These are phyloP conservation scores for Corythornis vintsioides DNA, from an alignment of 2,113 vertebrate species.

Conservation along the genomic window DNA sequence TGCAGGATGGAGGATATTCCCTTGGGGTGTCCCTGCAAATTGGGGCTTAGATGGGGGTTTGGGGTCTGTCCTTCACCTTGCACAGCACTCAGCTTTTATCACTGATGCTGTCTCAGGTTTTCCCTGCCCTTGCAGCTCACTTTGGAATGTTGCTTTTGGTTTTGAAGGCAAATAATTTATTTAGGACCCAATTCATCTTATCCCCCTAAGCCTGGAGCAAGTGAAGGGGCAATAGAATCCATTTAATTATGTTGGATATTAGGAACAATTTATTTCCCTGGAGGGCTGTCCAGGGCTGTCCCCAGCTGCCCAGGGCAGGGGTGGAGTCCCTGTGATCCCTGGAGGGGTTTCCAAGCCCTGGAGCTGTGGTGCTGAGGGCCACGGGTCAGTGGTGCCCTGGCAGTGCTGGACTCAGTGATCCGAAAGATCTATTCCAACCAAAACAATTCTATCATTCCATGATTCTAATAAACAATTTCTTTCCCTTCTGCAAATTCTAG, in stretches of 20 bases:
- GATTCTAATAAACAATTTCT: neutral
- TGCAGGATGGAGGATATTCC: neutral
- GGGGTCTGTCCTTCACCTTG: neutral
- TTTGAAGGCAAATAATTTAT: neutral
- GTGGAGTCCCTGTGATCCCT: no score
- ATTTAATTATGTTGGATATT: neutral
- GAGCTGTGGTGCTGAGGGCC: no score
- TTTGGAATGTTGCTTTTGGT: neutral
- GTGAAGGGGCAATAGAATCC: neutral
- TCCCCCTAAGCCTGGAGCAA: neutral
- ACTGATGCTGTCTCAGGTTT: neutral
- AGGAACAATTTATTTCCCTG: no score
- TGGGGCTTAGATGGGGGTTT: rapidly evolving
- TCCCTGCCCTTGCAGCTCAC: rapidly evolving
- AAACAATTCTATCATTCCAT: no score
- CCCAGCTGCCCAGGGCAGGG: no score
- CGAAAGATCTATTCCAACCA: no score
- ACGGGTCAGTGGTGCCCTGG: no score
- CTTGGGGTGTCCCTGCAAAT: rapidly evolving
- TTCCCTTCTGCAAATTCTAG: rapidly evolving
- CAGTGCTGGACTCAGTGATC: no score
- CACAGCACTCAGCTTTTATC: neutral
- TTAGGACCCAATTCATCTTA: neutral
- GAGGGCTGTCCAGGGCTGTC: no score
- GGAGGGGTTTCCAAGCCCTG: no score